Evolutionary conservation across 2,797 vertebrate genomes (phyloP).

Genomic region (Australoheros facetus): DNA sequence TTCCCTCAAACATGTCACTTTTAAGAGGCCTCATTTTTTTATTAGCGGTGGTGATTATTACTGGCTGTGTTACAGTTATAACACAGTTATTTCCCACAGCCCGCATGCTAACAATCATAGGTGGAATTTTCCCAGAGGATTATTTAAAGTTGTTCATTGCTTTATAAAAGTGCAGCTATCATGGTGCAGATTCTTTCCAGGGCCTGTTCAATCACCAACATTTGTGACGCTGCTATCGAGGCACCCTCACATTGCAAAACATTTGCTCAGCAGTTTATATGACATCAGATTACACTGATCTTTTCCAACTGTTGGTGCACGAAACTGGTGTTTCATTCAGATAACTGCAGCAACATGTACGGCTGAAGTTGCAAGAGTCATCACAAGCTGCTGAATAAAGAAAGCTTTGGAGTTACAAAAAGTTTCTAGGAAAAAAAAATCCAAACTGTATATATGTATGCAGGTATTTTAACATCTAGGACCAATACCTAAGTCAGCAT

Average conservation of each 20-base stretch:
- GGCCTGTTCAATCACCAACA: slow-evolving; percentile 45
- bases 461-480: not conserved
- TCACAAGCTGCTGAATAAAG: not conserved
- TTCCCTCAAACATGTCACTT: not conserved
- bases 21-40: not conserved
- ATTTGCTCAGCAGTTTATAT: slow-evolving; percentile 54
- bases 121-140: slow-evolving; percentile 4
- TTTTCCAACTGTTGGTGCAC: slow-evolving; percentile 43
- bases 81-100: slow-evolving; percentile 10
- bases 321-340: slow-evolving; percentile 42
- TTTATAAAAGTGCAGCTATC: slow-evolving; percentile 2
- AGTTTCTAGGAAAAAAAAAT: not conserved
- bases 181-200: slow-evolving; percentile 7
- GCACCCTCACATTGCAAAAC: slow-evolving; percentile 28
- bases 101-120: not conserved
- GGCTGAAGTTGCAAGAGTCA: slow-evolving; percentile 18
- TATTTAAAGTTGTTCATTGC: slow-evolving; percentile 3
- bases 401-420: not conserved
- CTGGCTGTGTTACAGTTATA: not conserved
- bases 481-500: not conserved
- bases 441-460: not conserved
- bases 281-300: slow-evolving; percentile 64
- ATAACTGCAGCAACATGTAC: slow-evolving; percentile 40
- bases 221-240: slow-evolving; percentile 40
- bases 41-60: not conserved